These are phyloP conservation scores for Hypotaenidia philippensis DNA, from an alignment of 2,797 vertebrate species.

Conservation along the genomic window DNA sequence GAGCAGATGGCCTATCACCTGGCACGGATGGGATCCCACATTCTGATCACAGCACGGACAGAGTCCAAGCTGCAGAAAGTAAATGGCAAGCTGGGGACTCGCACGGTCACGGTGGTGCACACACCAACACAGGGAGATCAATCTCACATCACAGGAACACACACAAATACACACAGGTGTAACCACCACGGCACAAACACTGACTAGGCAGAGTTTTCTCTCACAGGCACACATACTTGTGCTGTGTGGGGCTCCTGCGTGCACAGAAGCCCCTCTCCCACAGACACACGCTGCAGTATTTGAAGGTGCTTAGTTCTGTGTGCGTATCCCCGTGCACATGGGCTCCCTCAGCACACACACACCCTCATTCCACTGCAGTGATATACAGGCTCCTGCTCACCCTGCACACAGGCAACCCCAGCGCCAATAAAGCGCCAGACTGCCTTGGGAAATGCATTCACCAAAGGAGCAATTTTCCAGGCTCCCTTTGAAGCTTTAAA, in stretches of 20 bases:
- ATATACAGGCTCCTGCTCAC: not conserved
- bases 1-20: conserved; percentile 82
- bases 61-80: conserved; percentile 77
- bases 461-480: not conserved
- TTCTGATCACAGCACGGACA: conserved; percentile 79
- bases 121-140: rapidly evolving
- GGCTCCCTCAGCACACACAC: not conserved
- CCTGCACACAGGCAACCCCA: not conserved
- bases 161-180: rapidly evolving
- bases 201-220: rapidly evolving
- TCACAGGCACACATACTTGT: rapidly evolving
- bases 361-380: not conserved
- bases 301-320: not conserved
- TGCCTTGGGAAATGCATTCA: not conserved
- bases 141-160: rapidly evolving
- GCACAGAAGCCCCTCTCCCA: not conserved
- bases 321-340: not conserved
- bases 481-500: not conserved
- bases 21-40: conserved; percentile 78
- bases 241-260: not conserved
- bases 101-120: rapidly evolving
- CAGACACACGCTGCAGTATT: rapidly evolving
- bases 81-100: conserved; percentile 12
- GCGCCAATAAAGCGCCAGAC: not conserved
- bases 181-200: rapidly evolving